phyloP scores from a whole-genome alignment of 2,113 vertebrate genomes.

The Myotis yumanensis region DNA sequence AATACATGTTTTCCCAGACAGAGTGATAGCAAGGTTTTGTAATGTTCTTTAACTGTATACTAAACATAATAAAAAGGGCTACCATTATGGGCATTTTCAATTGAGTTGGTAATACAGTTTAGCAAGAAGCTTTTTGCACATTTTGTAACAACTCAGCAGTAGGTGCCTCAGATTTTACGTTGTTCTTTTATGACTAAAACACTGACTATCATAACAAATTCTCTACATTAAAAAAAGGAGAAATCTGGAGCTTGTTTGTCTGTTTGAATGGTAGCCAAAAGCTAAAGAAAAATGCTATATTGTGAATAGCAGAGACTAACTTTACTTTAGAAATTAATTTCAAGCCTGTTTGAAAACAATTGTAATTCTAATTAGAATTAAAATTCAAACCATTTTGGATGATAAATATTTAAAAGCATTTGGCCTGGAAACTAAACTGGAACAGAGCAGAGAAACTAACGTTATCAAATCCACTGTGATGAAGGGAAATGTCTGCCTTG shows the following conservation, averaged over 20 bases:
- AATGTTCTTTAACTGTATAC: background rate
- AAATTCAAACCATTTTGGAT: slow-evolving; percentile 70
- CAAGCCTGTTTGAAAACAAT: slow-evolving; percentile 75
- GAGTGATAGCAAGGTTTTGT: background rate
- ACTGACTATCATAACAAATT: background rate
- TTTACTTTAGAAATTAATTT: slow-evolving; percentile 77
- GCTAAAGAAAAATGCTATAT: slow-evolving; percentile 29
- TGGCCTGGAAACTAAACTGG: slow-evolving; percentile 70
- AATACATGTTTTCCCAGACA: background rate
- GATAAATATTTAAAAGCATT: slow-evolving; percentile 77
- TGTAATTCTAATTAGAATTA: slow-evolving; percentile 77
- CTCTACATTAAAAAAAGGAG: background rate
- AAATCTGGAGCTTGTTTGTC: background rate
- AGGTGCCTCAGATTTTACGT: background rate
- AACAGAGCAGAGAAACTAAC: slow-evolving; percentile 61
- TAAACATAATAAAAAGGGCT: background rate
- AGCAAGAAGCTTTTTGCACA: background rate
- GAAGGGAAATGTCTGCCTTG: slow-evolving; percentile 42
- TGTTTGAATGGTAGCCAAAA: slow-evolving; percentile 39
- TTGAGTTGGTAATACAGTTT: background rate
- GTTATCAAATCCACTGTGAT: slow-evolving; percentile 49
- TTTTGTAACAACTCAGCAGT: background rate
- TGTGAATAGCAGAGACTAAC: slow-evolving; percentile 19
- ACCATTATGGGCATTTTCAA: background rate
- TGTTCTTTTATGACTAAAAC: slow-evolving; percentile 1